Evolutionary conservation across 2,888 invertebrate species (phyloP), one percentile per base, ranked within the genome.

Genomic region (Sycophila texana): DNA sequence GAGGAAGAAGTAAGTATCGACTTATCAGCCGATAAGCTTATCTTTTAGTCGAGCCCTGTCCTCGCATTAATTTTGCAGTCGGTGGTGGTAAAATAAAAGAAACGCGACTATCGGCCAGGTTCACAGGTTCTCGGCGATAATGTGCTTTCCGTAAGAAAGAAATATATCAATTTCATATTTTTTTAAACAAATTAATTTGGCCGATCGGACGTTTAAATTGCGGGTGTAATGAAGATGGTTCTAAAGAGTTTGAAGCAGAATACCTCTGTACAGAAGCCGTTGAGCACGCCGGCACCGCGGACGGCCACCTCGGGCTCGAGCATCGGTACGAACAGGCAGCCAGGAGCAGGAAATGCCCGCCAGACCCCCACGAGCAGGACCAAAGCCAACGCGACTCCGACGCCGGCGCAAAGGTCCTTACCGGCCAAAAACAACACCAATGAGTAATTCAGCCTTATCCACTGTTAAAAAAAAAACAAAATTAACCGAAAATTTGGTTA

Each of bases 291-390:
- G 14, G 67, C 76, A 4, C 16, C 79, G 3, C 86, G 87, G 65
- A 82, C 87, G 16, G 77, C 82, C 47, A 82, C 86, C 20, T 83
- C 86, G 55, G 39, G 2, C 53, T 51, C 63, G n/a, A 70, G 55
- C 39, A 4, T 20, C 5, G 60, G 18, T 0, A 12, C 70, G 26
- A 71, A 14, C 16, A 60, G 61, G 1, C 74, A 49, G n/a, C 66
- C 61, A 13, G 58, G 57, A n/a, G 14, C 18, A 20, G 51, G 22
- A 4, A 20, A 30, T 18, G 47, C 12, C 18, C 63, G 63, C 2
- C 39, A 5, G 4, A 0, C 47, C 47, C 60, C 12, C 49, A 20
- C 4, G n/a, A 3, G 7, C 26, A 78, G 30, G 18, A 14, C 70
- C n/a, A 75, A 71, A 39, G 16, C 61, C 18, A 16, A 16, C 3